Percentiles rank a stretch among this genome's conserved stretches.
These are phyloP conservation scores for Epinephelus lanceolatus DNA, from an alignment of 2,113 vertebrate genomes.

Conservation along the genomic window DNA sequence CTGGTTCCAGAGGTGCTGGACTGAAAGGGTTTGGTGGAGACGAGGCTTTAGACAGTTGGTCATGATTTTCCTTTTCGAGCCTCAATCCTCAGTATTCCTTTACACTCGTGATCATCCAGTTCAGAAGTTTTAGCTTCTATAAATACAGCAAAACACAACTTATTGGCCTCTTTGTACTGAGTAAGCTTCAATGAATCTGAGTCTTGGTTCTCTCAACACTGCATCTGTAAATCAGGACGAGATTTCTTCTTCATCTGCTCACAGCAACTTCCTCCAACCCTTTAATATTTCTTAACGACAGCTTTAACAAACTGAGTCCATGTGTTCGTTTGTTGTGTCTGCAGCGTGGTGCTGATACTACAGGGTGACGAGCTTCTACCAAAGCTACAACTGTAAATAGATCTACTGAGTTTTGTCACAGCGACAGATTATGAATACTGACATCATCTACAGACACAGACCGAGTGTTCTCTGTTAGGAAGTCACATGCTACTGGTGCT, in stretches of 20 bases:
- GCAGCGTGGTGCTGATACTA: background rate
- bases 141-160: background rate
- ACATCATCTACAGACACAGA: background rate
- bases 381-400: background rate
- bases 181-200: background rate
- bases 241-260: too few relatives aligned
- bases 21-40: too few relatives aligned
- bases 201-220: background rate
- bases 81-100: background rate
- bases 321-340: background rate
- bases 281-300: background rate
- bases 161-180: background rate
- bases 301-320: background rate
- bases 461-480: background rate
- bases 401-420: constrained; percentile 3
- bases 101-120: background rate
- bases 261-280: background rate
- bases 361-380: background rate
- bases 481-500: constrained; percentile 22
- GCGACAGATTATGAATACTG: constrained; percentile 10
- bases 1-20: too few relatives aligned
- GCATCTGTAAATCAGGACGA: background rate
- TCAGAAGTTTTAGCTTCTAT: background rate
- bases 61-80: background rate
- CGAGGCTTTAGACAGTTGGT: background rate